Percentiles rank a stretch among this genome's conserved stretches.
phyloP scores from a whole-genome alignment of 2,113 vertebrate genomes.

The Ptyas mucosa region DNA sequence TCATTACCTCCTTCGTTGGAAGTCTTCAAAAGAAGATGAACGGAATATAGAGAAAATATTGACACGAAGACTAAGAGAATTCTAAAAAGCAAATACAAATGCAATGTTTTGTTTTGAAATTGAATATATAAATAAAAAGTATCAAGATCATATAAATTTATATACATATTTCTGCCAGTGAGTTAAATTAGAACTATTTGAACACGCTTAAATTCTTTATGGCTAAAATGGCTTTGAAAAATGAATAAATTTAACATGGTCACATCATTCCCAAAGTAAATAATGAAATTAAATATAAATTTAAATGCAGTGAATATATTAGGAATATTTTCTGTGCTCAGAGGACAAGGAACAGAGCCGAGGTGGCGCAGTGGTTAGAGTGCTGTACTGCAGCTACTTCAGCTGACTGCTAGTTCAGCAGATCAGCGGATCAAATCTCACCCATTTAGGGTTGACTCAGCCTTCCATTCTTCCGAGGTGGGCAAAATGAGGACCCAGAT shows the following conservation, averaged over 20 bases:
- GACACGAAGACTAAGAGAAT: conserved; percentile 87
- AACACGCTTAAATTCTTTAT: background rate
- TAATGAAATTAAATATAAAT: background rate
- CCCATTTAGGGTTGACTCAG: too few relatives aligned
- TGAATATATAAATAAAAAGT: background rate
- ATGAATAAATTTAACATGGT: background rate
- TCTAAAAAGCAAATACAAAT: conserved; percentile 65
- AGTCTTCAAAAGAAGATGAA: conserved; percentile 95
- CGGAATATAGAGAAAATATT: conserved; percentile 93
- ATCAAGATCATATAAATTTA: background rate
- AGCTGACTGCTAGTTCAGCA: too few relatives aligned
- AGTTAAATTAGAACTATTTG: background rate
- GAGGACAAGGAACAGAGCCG: background rate
- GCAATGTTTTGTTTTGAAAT: background rate
- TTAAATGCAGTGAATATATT: background rate
- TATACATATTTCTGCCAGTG: background rate
- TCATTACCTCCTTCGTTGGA: conserved; percentile 94
- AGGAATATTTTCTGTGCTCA: background rate
- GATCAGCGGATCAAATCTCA: too few relatives aligned
- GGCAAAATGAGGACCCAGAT: too few relatives aligned
- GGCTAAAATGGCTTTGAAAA: background rate
- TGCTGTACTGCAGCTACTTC: too few relatives aligned
- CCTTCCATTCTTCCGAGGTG: too few relatives aligned
- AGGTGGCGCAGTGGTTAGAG: too few relatives aligned
- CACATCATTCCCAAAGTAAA: background rate